These are phyloP conservation scores for Diarsia mendica DNA, from an alignment of 2,888 invertebrate genomes.

Conservation along the genomic window DNA sequence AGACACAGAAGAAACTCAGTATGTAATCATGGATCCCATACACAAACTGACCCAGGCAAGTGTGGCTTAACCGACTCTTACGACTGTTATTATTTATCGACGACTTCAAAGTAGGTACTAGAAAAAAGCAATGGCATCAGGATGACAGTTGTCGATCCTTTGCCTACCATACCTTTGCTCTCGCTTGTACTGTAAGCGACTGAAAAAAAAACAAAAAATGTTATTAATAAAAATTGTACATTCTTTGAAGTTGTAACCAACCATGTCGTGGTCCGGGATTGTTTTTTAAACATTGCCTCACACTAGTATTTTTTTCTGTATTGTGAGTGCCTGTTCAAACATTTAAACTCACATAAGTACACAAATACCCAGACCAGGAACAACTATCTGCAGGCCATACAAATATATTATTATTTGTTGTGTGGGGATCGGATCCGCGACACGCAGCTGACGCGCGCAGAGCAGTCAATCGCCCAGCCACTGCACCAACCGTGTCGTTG, in stretches of 20 bases:
- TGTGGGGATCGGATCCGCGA: no score
- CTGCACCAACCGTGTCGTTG: no score
- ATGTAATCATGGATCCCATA: background rate
- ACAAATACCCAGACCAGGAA: no score
- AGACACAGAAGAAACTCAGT: no score
- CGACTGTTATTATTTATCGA: background rate
- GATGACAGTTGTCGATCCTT: background rate
- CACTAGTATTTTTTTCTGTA: no score
- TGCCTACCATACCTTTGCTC: background rate
- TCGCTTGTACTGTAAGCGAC: accelerated
- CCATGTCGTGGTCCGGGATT: background rate
- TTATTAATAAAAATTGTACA: background rate
- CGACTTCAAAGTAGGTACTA: background rate
- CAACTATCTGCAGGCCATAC: no score
- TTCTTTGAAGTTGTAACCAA: background rate
- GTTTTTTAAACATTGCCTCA: no score
- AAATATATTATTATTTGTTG: no score
- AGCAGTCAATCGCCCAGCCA: no score
- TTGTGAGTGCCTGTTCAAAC: no score
- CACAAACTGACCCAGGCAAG: background rate
- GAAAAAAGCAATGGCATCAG: background rate
- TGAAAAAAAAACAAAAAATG: conserved; percentile 1
- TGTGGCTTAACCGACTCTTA: background rate
- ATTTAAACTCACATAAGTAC: no score
- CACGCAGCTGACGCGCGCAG: no score